These are phyloP conservation scores for Myotis planiceps DNA, from an alignment of 2,797 vertebrate genomes.

Conservation along the genomic window DNA sequence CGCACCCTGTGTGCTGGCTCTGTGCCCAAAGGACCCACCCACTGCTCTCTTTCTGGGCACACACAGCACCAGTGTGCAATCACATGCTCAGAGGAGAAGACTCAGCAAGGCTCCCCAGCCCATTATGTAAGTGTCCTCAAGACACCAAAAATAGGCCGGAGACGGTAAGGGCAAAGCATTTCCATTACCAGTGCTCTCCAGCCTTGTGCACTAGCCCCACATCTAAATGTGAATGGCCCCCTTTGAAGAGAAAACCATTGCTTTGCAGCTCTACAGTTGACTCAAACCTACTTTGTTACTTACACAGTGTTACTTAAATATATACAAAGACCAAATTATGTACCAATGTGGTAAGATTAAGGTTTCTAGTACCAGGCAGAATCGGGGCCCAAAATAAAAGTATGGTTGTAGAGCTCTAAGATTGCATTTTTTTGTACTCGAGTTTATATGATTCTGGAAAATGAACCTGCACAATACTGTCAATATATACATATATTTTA, in stretches of 20 bases:
- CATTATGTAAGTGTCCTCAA: constrained; percentile 20
- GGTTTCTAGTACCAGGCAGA: not conserved
- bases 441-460: not conserved
- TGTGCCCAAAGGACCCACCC: not conserved
- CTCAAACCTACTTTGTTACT: not conserved
- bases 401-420: not conserved
- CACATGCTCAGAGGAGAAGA: not conserved
- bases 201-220: not conserved
- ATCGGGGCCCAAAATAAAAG: not conserved
- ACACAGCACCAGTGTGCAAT: rapidly evolving
- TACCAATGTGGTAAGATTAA: not conserved
- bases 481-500: not conserved
- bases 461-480: not conserved
- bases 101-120: not conserved
- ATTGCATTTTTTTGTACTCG: not conserved
- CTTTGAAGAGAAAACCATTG: not conserved
- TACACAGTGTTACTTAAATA: not conserved
- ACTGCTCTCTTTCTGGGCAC: not conserved
- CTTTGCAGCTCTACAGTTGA: not conserved
- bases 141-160: constrained; percentile 5
- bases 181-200: no score
- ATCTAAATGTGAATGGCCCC: not conserved
- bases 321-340: not conserved
- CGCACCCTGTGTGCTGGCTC: not conserved
- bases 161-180: not conserved